Conservation (phyloP, 1,140 invertebrate species). For the Bacillus rossius region DNA sequence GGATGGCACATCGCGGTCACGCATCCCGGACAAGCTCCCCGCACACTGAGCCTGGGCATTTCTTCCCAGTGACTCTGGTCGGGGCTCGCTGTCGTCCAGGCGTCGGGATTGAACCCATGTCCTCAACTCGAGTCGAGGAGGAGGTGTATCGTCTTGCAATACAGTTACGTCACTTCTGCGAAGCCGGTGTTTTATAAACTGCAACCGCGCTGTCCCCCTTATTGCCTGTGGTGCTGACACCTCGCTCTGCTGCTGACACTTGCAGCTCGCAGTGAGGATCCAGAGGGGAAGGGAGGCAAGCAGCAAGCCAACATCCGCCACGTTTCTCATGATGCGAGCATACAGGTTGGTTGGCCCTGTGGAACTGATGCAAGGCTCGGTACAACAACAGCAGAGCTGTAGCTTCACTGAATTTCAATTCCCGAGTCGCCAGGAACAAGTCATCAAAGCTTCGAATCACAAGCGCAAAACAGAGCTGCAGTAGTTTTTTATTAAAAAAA, state of each 20-base stretch:
- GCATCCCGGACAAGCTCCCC: not conserved
- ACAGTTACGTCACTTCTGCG: not conserved
- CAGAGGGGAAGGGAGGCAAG: too few species aligned
- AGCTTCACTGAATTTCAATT: not conserved
- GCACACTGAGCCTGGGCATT: not conserved
- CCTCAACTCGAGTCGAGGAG: not conserved
- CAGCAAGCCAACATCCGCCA: too few species aligned
- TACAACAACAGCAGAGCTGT: too few species aligned
- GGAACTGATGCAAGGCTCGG: too few species aligned
- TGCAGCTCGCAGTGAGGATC: too few species aligned
- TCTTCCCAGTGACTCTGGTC: not conserved
- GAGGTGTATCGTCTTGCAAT: not conserved
- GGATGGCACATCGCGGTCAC: not conserved
- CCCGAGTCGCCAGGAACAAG: not conserved
- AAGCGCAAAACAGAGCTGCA: too few species aligned
- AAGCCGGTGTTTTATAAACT: not conserved
- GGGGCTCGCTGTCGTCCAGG: not conserved
- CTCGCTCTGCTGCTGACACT: not conserved
- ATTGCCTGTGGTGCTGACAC: not conserved
- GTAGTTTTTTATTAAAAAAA: too few species aligned
- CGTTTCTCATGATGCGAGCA: too few species aligned
- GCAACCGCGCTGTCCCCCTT: not conserved
- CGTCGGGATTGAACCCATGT: not conserved
- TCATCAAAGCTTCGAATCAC: too few species aligned
- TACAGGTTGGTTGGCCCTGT: too few species aligned